Conservation (phyloP, 1,140 invertebrate genomes). For the Lepidotrigona ventralis region DNA sequence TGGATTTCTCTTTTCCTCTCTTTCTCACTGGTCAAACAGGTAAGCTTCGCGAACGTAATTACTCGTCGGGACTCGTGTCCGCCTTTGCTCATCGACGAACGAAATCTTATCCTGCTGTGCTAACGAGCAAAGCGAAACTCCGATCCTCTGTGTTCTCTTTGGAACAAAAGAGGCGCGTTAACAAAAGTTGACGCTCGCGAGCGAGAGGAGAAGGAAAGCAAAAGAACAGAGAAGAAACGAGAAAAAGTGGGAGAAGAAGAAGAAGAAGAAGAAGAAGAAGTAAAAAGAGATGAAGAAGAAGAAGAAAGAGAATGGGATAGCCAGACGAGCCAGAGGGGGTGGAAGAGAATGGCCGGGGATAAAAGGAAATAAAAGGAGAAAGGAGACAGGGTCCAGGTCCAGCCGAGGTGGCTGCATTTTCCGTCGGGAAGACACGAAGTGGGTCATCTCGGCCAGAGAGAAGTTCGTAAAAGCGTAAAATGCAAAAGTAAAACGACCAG, state of each 20-base stretch:
- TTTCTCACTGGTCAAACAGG: no score
- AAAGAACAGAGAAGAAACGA: neutral
- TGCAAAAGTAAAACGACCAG: slow-evolving; percentile 11
- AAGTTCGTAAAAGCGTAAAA: slow-evolving; percentile 29
- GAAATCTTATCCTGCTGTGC: slow-evolving; percentile 26
- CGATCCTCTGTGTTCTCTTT: neutral
- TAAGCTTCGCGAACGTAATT: slow-evolving; percentile 29
- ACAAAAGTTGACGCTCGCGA: slow-evolving; percentile 30
- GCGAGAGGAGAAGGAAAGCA: no score
- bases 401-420: slow-evolving; percentile 19
- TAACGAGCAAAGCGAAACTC: slow-evolving; percentile 34
- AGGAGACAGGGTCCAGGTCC: slow-evolving; percentile 14
- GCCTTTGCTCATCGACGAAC: slow-evolving; percentile 20
- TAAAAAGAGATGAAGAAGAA: neutral
- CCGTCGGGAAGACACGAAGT: slow-evolving; percentile 29
- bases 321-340: neutral
- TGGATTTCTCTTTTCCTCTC: no score
- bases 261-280: neutral
- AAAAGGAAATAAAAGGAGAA: neutral
- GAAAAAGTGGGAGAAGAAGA: neutral
- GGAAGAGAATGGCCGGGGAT: neutral
- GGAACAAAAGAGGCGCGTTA: slow-evolving; percentile 26
- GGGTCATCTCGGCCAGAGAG: slow-evolving; percentile 22
- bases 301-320: neutral
- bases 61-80: slow-evolving; percentile 1